Evolutionary conservation across 2,888 invertebrate genomes (phyloP), one percentile per base, ranked within the genome.

Genomic region (Stenurella melanura): DNA sequence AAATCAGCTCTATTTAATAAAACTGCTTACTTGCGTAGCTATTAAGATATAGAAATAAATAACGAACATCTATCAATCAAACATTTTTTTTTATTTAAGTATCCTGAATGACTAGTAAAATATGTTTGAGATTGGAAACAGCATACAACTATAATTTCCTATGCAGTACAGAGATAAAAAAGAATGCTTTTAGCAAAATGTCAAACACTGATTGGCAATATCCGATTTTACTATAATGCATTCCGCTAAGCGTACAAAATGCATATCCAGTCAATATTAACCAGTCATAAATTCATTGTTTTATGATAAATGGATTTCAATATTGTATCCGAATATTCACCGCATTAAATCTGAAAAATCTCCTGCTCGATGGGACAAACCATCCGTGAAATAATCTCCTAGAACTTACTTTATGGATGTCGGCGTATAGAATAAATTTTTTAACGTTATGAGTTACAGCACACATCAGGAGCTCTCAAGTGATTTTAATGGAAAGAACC

Each of bases 331-430:
- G 12, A 17, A 56, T 18, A 34, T 34, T 69, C 56, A 15, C 69
- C 17, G 57, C 19, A 21, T 68, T 15, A 56, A 57, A 69, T 69
- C 15, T 30, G 57, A 56, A 26, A 38, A 69, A 69, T 69, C 15
- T 56, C 21, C 66, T 12, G 50, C 21, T 15, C 9, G 38, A 21
- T 10, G 66, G 19, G 38, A 7, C 17, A 18, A 50, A 42, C 50
- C 50, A 21, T 21, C 66, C 66, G 19, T 18, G 50, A 66, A 63
- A 63, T 50, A 66, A 66, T 66, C 21, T 50, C 50, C 10, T 66
- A 66, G 18, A 21, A 58, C 19, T 19, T 58, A 58, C 19, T 58
- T 58, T 58, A 58, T 50, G 15, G n/a, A 50, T 50, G 50, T n/a
- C n/a, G 50, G n/a, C 15, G 12, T 50, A n/a, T 50, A 11, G 7